Percentiles rank a stretch among this genome's conserved stretches.
Conservation (phyloP, 2,888 invertebrate species). For the Ethmia dodecea region DNA sequence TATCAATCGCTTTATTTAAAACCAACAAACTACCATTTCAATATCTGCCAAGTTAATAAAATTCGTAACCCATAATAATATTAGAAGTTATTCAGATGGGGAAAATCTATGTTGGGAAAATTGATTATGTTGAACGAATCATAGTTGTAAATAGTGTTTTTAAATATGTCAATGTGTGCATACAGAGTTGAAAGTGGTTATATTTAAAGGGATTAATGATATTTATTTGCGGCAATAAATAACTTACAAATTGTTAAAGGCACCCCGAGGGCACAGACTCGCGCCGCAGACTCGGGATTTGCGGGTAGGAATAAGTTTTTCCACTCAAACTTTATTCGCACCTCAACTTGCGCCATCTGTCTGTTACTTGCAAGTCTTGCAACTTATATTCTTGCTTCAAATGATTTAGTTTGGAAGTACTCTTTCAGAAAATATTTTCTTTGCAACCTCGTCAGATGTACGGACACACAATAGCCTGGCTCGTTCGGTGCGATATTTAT, state of each 20-base stretch:
- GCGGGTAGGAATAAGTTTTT: constrained; percentile 66
- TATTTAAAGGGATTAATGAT: constrained; percentile 67
- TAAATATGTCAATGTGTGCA: too few relatives aligned
- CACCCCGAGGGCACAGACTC: constrained; percentile 60
- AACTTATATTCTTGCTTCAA: constrained; percentile 71
- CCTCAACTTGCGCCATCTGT: constrained; percentile 59
- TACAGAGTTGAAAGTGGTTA: neutral
- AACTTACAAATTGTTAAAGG: constrained; percentile 73
- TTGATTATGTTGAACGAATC: too few relatives aligned
- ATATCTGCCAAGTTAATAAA: too few relatives aligned
- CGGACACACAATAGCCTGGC: too few relatives aligned
- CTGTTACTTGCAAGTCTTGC: constrained; percentile 56
- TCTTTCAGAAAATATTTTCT: constrained; percentile 68
- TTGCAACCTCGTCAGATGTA: too few relatives aligned
- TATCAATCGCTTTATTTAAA: too few relatives aligned
- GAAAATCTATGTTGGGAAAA: too few relatives aligned
- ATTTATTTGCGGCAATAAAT: constrained; percentile 69
- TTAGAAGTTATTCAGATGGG: too few relatives aligned
- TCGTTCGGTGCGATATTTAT: too few relatives aligned
- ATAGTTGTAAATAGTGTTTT: too few relatives aligned
- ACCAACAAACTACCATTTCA: too few relatives aligned
- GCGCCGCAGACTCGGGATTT: constrained; percentile 49
- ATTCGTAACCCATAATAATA: too few relatives aligned
- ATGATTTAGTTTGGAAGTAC: constrained; percentile 71
- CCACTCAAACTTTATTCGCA: constrained; percentile 75